Percentiles rank a stretch among this genome's conserved stretches.
Conservation (phyloP, 2,888 invertebrate genomes). For the Cryptocheilus praepositus region DNA sequence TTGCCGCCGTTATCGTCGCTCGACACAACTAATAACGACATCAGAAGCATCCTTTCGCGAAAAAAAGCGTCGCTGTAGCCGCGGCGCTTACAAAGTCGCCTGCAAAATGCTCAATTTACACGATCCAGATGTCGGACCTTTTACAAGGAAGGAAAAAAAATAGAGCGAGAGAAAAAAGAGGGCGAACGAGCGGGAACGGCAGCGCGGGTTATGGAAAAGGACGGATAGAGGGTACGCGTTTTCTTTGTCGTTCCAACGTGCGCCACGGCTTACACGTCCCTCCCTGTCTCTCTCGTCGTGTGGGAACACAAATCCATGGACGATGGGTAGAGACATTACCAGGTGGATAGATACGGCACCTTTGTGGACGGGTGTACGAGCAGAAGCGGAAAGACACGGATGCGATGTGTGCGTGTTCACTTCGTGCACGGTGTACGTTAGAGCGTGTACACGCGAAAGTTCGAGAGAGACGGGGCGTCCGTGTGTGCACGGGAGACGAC, state of each 20-base stretch:
- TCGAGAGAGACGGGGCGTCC: constrained; percentile 27
- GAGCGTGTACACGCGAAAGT: neutral
- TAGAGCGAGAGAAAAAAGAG: constrained; percentile 7
- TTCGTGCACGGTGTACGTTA: neutral
- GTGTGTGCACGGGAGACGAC: neutral
- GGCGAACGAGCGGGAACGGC: neutral
- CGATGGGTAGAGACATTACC: constrained; percentile 9
- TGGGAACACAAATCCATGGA: constrained; percentile 3
- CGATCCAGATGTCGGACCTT: constrained; percentile 5
- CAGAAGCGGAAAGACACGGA: neutral
- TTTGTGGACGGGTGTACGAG: constrained; percentile 10
- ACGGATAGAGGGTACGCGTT: neutral
- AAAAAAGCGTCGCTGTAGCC: no score
- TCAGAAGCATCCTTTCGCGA: no score
- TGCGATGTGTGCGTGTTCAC: neutral
- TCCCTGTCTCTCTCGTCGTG: neutral
- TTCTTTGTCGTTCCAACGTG: no score
- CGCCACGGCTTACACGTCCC: constrained; percentile 2
- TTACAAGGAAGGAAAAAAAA: neutral
- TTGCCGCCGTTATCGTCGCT: no score
- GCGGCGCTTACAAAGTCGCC: no score
- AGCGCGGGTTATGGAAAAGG: neutral
- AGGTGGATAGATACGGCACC: constrained; percentile 13
- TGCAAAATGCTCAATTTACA: no score
- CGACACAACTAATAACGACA: no score